Evolutionary conservation across 37 sponge, comb jelly and placozoan species (phyloP).

Genomic region (Eunapius fragilis): DNA sequence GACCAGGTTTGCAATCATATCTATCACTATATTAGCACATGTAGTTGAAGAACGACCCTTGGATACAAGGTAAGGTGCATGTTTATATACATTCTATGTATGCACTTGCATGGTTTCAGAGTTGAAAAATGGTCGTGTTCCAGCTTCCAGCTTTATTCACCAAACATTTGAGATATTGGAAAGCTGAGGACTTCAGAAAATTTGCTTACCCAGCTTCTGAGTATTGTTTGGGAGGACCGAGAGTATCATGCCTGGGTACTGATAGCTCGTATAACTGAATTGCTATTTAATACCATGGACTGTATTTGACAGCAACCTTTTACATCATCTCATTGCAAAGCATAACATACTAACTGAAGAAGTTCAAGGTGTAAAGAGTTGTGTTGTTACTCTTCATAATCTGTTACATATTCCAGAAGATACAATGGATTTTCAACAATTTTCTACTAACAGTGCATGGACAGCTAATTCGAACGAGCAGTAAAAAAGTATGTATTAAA

Average conservation of each 20-base stretch:
- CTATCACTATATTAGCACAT: background rate
- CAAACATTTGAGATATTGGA: slow-evolving; percentile 19
- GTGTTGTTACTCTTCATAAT: slow-evolving; percentile 24
- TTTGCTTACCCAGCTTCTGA: slow-evolving; percentile 38
- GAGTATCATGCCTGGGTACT: slow-evolving; percentile 25
- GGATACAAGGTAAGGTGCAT: too few relatives aligned
- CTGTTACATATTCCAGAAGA: slow-evolving; percentile 30
- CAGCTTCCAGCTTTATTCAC: slow-evolving; percentile 24
- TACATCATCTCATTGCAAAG: background rate
- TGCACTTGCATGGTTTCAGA: background rate
- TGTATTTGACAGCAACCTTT: background rate
- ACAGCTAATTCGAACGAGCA: slow-evolving; percentile 23
- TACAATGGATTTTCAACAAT: slow-evolving; percentile 23
- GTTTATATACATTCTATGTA: too few relatives aligned
- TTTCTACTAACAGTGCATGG: slow-evolving; percentile 39
- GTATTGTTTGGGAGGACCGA: slow-evolving; percentile 13
- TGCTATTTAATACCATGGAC: slow-evolving; percentile 23
- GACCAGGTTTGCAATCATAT: background rate
- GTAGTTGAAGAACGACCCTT: background rate
- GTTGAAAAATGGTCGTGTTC: slow-evolving; percentile 44
- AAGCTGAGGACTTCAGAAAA: slow-evolving; percentile 45
- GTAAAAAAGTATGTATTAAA: slow-evolving; percentile 18
- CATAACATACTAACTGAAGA: slow-evolving; percentile 37
- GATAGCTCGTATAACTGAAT: slow-evolving; percentile 18
- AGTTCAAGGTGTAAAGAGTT: slow-evolving; percentile 21